Evolutionary conservation across 1,140 invertebrate species (phyloP), one percentile per base, ranked within the genome.

Genomic region (Drosophila saltans): DNA sequence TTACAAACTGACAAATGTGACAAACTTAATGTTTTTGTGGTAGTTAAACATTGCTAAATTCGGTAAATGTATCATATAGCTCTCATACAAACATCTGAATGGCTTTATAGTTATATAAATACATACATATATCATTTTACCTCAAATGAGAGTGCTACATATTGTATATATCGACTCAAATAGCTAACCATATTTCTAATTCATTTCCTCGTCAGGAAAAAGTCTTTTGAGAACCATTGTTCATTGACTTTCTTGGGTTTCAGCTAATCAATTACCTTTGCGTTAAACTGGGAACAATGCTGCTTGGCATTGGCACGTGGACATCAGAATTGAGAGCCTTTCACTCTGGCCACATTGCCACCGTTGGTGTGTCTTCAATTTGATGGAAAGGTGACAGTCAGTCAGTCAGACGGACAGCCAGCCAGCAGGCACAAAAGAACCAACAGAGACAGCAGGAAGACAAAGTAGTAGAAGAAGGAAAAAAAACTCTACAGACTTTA

Each of bases 331-430:
- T 59, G 67, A 78, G 74, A 67, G 76, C 83, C 83, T 88, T 88
- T 88, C 83, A 77, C 83, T 81, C 72, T 69, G 39, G 72, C 72
- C 75, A 52, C 45, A 36, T 36, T 36, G 33, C 33, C 33, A 48
- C 45, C 16, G 45, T 21, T 71, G 74, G 36, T 58, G 45, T 48
- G 45, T 48, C 62, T 71, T 70, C 72, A 73, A 39, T 30, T 88
- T 88, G 83, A 88, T 89, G 83, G 83, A 88, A 88, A 88, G 83
- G 83, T 88, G 83, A 88, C 84, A 88, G 76, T 83, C 78, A 81
- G 73, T 66, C 69, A 67, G 30, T 39, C 64, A 67, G 68, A 55
- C 65, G 63, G 72, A 21, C 56, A 43, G 45, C 26, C 40, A 65
- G 57, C n/a, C 59, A 61, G 21, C 41, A 60, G 45, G 26, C 43